A percentile compares a stretch with the other conserved stretches of the same genome.
Evolutionary conservation across 1,140 invertebrate species (phyloP).

Genomic region (Apolygus lucorum): DNA sequence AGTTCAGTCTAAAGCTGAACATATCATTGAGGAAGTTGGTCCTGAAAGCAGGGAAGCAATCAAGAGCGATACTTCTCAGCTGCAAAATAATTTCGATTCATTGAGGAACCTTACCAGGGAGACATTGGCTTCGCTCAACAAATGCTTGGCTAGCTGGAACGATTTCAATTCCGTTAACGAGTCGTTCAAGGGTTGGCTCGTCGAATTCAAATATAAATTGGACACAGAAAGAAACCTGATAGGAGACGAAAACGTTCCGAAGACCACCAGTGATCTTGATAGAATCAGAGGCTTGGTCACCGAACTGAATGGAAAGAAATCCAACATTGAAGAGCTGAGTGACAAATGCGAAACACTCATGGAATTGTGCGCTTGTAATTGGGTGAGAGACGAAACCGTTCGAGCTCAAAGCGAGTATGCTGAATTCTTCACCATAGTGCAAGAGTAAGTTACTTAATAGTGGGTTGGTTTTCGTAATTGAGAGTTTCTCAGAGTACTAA

Average conservation of each 20-base stretch:
- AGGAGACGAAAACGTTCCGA: slow-evolving; percentile 59
- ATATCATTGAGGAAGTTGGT: slow-evolving; percentile 70
- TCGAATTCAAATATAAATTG: slow-evolving; percentile 45
- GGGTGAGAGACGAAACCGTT: slow-evolving; percentile 76
- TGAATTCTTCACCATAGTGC: slow-evolving; percentile 61
- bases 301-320: slow-evolving; percentile 67
- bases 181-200: slow-evolving; percentile 68
- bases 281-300: slow-evolving; percentile 63
- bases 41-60: slow-evolving; percentile 78
- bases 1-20: slow-evolving; percentile 58
- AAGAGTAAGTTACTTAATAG: slow-evolving; percentile 40
- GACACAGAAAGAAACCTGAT: slow-evolving; percentile 39
- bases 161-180: slow-evolving; percentile 70
- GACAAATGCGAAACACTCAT: slow-evolving; percentile 78
- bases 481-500: not conserved
- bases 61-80: slow-evolving; percentile 70
- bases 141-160: slow-evolving; percentile 77
- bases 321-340: slow-evolving; percentile 69
- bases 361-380: slow-evolving; percentile 70
- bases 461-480: too few species aligned
- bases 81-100: slow-evolving; percentile 81
- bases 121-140: slow-evolving; percentile 62
- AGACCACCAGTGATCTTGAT: slow-evolving; percentile 67
- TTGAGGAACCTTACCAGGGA: slow-evolving; percentile 71
- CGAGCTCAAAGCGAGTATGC: slow-evolving; percentile 73